Evolutionary conservation across 2,113 vertebrate species (phyloP).

Genomic region (Oreocharis arfaki): DNA sequence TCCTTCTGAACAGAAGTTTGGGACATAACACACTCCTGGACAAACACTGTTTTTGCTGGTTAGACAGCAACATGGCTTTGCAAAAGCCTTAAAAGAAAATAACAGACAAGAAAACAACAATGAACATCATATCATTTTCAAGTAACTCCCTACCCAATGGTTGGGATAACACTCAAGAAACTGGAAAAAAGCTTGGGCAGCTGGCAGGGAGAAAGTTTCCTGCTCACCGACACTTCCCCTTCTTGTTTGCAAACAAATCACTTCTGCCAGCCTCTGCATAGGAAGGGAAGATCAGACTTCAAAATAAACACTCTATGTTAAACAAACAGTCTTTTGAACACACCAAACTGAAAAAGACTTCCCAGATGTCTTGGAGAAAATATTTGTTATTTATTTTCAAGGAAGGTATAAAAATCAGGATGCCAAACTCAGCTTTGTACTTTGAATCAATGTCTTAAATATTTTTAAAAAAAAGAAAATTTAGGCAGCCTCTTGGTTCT

Average conservation of each 20-base stretch:
- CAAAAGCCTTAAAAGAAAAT: not conserved
- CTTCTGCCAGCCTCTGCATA: constrained; percentile 11
- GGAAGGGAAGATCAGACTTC: constrained; percentile 11
- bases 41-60: not conserved
- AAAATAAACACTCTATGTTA: constrained; percentile 17
- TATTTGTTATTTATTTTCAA: not conserved
- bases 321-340: constrained; percentile 15
- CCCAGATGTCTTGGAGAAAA: not conserved
- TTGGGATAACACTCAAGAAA: not conserved
- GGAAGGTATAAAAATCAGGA: not conserved
- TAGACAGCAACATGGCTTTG: not conserved
- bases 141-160: not conserved
- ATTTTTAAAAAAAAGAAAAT: not conserved
- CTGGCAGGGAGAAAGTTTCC: constrained; percentile 22
- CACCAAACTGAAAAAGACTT: not conserved
- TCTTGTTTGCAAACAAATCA: constrained; percentile 28
- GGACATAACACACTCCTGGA: not conserved
- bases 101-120: not conserved
- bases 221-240: not conserved
- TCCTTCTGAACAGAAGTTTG: not conserved
- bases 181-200: not conserved
- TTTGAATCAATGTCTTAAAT: not conserved
- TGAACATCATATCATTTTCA: not conserved
- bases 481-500: not conserved
- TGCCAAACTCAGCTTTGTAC: not conserved